Percentiles rank a stretch among this genome's conserved stretches.
Evolutionary conservation across 2,888 invertebrate genomes (phyloP).

Genomic region (Axea sp.): DNA sequence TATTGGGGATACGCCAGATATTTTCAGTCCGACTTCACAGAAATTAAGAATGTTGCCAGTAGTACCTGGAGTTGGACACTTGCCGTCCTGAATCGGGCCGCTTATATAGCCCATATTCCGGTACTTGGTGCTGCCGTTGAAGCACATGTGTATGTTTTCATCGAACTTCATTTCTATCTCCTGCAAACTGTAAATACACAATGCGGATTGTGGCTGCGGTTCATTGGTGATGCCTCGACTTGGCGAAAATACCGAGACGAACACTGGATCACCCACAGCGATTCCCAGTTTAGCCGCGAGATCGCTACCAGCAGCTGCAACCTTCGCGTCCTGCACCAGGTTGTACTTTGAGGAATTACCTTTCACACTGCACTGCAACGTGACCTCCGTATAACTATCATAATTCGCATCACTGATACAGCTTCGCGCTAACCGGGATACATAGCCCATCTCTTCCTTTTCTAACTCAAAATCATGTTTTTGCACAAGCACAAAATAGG

Average conservation of each 20-base stretch:
- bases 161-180: slow-evolving; percentile 96
- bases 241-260: slow-evolving; percentile 94
- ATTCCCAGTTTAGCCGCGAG: slow-evolving; percentile 91
- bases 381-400: slow-evolving; percentile 98
- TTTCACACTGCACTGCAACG: slow-evolving; percentile 90
- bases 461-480: slow-evolving; percentile 93
- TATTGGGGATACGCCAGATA: slow-evolving; percentile 93
- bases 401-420: slow-evolving; percentile 97
- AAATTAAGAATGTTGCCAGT: slow-evolving; percentile 95
- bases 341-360: slow-evolving; percentile 85
- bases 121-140: slow-evolving; percentile 95
- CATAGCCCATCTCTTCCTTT: slow-evolving; percentile 93
- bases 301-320: slow-evolving; percentile 91
- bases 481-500: slow-evolving; percentile 97
- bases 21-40: slow-evolving; percentile 94
- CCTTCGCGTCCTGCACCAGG: slow-evolving; percentile 94
- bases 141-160: slow-evolving; percentile 98
- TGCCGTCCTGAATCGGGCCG: slow-evolving; percentile 93
- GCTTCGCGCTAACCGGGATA: slow-evolving; percentile 93
- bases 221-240: slow-evolving; percentile 92
- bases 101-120: slow-evolving; percentile 95
- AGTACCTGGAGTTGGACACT: slow-evolving; percentile 92
- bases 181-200: slow-evolving; percentile 95
- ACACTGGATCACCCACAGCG: slow-evolving; percentile 88
- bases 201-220: slow-evolving; percentile 90